A percentile compares a stretch with the other conserved stretches of the same genome.
phyloP scores from a whole-genome alignment of 2,888 invertebrate genomes.

The Trachelus tabidus region DNA sequence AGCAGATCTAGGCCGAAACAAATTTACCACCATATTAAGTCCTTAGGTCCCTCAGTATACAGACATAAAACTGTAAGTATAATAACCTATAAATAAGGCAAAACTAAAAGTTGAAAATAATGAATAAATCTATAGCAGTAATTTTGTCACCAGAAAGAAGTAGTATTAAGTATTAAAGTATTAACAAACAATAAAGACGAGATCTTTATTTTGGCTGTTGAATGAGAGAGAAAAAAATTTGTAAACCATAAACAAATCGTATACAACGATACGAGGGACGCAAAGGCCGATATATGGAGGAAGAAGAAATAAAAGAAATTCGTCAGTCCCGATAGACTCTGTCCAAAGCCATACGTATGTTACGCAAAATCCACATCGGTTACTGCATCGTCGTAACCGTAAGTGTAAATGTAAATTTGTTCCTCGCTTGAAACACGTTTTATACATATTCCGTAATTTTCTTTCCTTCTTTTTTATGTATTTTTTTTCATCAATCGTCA shows the following conservation, averaged over 20 bases:
- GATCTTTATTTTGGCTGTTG: background rate
- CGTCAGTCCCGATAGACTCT: conserved; percentile 23
- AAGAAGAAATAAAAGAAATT: conserved; percentile 4
- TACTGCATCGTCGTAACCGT: conserved; percentile 40
- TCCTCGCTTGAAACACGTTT: conserved; percentile 54
- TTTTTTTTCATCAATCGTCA: conserved; percentile 32
- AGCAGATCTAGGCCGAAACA: background rate
- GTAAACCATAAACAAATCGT: background rate
- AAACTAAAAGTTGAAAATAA: background rate
- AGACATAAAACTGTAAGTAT: background rate
- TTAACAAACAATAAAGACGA: background rate
- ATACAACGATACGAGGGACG: background rate
- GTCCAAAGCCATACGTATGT: conserved; percentile 40
- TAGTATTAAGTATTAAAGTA: too few species aligned
- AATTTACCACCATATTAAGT: background rate
- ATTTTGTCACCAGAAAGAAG: background rate
- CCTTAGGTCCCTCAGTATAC: background rate
- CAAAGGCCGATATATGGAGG: background rate
- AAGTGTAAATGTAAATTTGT: conserved; percentile 45
- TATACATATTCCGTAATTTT: conserved; percentile 44
- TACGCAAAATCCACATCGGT: conserved; percentile 48
- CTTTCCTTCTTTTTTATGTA: conserved; percentile 16
- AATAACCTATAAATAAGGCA: background rate
- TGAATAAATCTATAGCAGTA: background rate
- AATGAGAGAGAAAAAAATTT: background rate